These are phyloP conservation scores for Thomomys bottae DNA, from an alignment of 2,113 vertebrate species.

Conservation along the genomic window DNA sequence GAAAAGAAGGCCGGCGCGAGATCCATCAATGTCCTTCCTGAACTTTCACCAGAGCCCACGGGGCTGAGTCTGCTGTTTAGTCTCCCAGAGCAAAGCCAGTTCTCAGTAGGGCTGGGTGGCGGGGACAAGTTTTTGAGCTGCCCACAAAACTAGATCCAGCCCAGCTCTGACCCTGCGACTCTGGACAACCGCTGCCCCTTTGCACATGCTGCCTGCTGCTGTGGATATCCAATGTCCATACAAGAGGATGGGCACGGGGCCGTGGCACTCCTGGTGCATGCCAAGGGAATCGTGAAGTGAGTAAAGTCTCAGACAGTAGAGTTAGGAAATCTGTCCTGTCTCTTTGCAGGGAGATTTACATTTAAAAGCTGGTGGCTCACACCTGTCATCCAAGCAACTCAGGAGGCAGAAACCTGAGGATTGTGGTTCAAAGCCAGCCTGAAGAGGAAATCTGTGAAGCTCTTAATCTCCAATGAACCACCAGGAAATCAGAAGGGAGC, in stretches of 20 bases:
- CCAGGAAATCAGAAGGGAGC: too few relatives aligned
- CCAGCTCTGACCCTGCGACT: neutral
- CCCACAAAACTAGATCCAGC: neutral
- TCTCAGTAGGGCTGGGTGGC: neutral
- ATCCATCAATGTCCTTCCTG: conserved; percentile 35
- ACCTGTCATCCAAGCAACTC: too few relatives aligned
- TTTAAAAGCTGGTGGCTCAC: neutral
- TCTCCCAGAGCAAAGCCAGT: neutral
- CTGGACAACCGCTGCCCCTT: neutral
- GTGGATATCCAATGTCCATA: accelerated
- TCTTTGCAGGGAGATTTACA: neutral
- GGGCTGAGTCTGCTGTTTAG: neutral
- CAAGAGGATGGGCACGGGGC: neutral
- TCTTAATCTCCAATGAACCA: too few relatives aligned
- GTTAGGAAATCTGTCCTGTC: neutral
- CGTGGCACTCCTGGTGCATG: too few relatives aligned
- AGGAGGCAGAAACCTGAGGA: too few relatives aligned
- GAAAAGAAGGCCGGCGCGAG: neutral
- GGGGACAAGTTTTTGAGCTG: neutral
- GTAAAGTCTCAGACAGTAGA: neutral
- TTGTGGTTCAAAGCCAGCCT: too few relatives aligned
- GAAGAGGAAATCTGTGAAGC: too few relatives aligned
- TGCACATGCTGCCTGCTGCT: neutral
- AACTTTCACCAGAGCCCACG: neutral
- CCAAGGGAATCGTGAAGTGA: neutral